Evolutionary conservation across 35 echinoderm and acorn worm genomes (phyloP), one percentile per base, ranked within the genome.

Genomic region (Heliocidaris tuberculata): DNA sequence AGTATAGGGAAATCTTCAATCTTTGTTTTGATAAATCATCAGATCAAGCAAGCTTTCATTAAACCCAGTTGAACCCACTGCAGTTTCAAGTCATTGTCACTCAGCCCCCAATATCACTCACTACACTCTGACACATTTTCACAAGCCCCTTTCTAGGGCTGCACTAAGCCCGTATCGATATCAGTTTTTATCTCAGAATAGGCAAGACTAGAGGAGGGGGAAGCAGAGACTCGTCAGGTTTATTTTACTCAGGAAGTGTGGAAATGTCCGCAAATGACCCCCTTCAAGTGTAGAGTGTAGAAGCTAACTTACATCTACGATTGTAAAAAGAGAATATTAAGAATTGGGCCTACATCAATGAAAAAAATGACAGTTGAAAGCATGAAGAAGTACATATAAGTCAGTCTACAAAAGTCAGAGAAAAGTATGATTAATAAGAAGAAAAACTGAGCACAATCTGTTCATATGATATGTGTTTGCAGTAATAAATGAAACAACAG

Each of bases 191-290:
- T 78, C 19, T 78, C 65, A n/a, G 65, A 78, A 7, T 27, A 78
- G 8, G 65, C 5, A 24, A 78, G 65, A 78, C 65, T 78, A 7
- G 65, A 78, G 65, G 65, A 78, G 65, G 65, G 65, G 65, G 65
- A 78, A 78, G 65, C 65, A 78, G 65, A 78, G 17, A 78, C 65
- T 78, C 21, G 65, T 78, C 27, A 27, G 65, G 65, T 78, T 78
- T 21, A 19, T 78, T 78, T 78, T 78, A 78, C 65, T 78, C 17
- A 19, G 65, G 65, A 78, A 78, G 65, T 78, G 65, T 78, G 27
- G 65, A 78, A 78, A 78, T 78, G 65, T 78, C 65, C 65, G 65
- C 65, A 78, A 78, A 78, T 78, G 65, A 78, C 65, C 65, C 65
- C 65, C 65, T 27, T 78, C 65, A 78, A 78, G 27, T 78, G 4